Evolutionary conservation across 2,888 invertebrate species (phyloP), one percentile per base, ranked within the genome.

Genomic region (Drosophila sordidapex): DNA sequence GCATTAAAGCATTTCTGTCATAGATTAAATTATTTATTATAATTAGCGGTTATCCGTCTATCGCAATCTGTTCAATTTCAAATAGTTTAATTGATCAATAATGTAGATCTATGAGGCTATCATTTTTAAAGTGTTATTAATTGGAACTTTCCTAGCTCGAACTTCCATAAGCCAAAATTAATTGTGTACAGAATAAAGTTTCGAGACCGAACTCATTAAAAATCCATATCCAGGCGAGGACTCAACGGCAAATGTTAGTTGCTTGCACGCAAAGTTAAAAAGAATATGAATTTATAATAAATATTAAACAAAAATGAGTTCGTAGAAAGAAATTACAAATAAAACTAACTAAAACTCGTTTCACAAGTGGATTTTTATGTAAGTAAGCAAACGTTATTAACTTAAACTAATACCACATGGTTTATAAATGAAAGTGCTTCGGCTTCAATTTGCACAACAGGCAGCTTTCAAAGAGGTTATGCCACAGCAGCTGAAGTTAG

Each of bases 401-500:
- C 36, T 54, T 35, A 25, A 54, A 18, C 54, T 43, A 31, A 31
- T n/a, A 40, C 21, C 18, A 13, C 21, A 46, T 27, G 25, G 33
- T 7, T 43, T 56, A n/a, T 40, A 29, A 33, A 40, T 31, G n/a
- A n/a, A 53, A 53, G 46, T 21, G 48, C 33, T 66, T 56, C 33
- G 31, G 68, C 56, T 48, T 31, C 53, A 38, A 52, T 38, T 59
- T 43, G 52, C 57, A 51, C 36, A 59, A 57, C 69, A 59, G 25
- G 15, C 25, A 46, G 46, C 46, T 76, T 60, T 40, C 38, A 57
- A 51, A 21, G 35, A 65, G 38, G 61, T 46, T 38, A 21, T 38
- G 72, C 38, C 18, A 49, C 52, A 29, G 29, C 64, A 62, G 35
- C 52, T 63, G 61, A 59, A 70, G 75, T 60, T 70, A 70, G 73